These are phyloP conservation scores for Spea multiplicata DNA, from an alignment of 2,113 vertebrate genomes.

Conservation along the genomic window DNA sequence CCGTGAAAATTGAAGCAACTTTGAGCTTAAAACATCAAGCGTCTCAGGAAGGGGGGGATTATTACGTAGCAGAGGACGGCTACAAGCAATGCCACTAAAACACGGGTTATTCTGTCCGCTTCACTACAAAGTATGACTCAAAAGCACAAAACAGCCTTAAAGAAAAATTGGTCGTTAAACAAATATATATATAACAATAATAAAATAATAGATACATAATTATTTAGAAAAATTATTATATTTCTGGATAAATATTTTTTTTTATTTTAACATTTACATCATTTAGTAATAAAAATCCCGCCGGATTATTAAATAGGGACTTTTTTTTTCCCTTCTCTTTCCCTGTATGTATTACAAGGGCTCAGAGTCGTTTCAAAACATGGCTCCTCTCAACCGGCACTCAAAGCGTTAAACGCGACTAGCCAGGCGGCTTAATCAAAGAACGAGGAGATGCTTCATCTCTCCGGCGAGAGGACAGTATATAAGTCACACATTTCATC, in stretches of 20 bases:
- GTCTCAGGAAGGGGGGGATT: slow-evolving; percentile 47
- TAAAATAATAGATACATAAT: no score
- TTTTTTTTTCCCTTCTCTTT: no score
- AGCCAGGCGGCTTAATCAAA: neutral
- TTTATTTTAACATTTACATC: no score
- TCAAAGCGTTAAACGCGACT: no score
- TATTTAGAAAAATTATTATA: no score
- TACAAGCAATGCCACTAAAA: neutral
- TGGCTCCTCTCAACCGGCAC: slow-evolving; percentile 7
- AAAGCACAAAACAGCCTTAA: no score
- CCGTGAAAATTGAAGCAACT: slow-evolving; percentile 54
- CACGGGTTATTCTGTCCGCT: slow-evolving; percentile 17
- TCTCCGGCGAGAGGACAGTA: neutral
- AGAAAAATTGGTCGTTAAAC: no score
- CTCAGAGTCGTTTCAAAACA: no score
- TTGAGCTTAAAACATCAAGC: slow-evolving; percentile 38
- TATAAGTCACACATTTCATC: slow-evolving; percentile 15
- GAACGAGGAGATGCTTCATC: neutral
- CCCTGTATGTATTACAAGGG: neutral
- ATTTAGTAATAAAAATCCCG: no score
- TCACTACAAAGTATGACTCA: slow-evolving; percentile 9
- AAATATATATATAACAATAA: no score
- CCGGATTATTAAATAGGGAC: no score
- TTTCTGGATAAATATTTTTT: no score
- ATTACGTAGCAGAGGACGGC: slow-evolving; percentile 30